Base-by-base conservation (phyloP, 1,140 invertebrate species). In the Pomacea maculata region DNA sequence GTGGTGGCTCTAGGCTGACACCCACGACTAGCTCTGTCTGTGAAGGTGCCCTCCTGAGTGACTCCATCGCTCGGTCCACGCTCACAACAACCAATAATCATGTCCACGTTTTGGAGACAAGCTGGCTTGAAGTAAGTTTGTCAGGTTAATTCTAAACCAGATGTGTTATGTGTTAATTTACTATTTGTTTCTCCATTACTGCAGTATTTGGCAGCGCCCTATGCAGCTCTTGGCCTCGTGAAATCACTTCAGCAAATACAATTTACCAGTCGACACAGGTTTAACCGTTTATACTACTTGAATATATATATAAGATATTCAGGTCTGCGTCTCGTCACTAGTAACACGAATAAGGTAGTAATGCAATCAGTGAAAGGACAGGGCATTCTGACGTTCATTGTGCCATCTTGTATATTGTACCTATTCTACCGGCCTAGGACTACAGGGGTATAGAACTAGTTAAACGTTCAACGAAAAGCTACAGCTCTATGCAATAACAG, bases 41-140 rank as follows among this genome's bases (percentile, higher is more conserved):
- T 78, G 67, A 78, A 78, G 77, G 77, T 78, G 77, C 77, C 77
- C 77, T 78, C 77, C 21, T n/a, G 21, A 55, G 54, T 54, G 11
- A 19, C 15, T 8, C 45, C 0, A 57, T 45, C 25, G 15, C 65
- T 21, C 15, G 17, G 21, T 52, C 52, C 29, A 77, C 17, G 34
- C 19, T 61, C 17, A 68, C 70, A 25, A 77, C 52, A 34, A 29
- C 45, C 25, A 82, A 83, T 19, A 78, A 78, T 4, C 77, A 86
- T 86, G 85, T 81, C 84, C 1, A 75, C 79, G 21, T 83, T 80
- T 55, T 85, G 84, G 84, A 83, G 83, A 79, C 78, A 79, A 75
- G 83, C 67, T 34, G 78, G 79, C 2, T 70, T 80, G 72, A 84
- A 82, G 80, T 82, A 78, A 78, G 78, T 29, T 63, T n/a, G 14